Conservation (phyloP, 1,140 invertebrate genomes). For the Melipona quadrifasciata region DNA sequence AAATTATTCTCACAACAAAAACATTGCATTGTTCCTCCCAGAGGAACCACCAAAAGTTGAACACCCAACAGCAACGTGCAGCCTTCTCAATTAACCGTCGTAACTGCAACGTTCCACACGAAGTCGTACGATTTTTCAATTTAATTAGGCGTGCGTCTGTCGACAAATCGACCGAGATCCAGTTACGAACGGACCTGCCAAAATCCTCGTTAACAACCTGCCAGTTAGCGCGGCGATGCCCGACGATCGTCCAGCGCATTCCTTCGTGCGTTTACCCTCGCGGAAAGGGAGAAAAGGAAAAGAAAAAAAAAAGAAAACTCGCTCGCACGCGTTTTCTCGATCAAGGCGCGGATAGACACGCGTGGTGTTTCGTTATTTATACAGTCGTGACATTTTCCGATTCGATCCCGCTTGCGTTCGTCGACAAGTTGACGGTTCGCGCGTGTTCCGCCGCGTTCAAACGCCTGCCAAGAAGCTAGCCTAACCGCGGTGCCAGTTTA, state of each 20-base stretch:
- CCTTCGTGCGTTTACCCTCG: background rate
- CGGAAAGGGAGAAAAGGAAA: too few relatives aligned
- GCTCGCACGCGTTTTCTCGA: background rate
- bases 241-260: background rate
- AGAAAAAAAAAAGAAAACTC: background rate
- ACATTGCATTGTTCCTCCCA: background rate
- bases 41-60: background rate
- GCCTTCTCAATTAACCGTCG: background rate
- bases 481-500: slow-evolving; percentile 43
- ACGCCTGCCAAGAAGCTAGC: slow-evolving; percentile 32
- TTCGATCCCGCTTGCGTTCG: slow-evolving; percentile 28
- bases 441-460: slow-evolving; percentile 19
- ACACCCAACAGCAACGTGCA: background rate
- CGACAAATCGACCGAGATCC: slow-evolving; percentile 27
- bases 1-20: background rate
- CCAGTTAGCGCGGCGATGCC: slow-evolving; percentile 4
- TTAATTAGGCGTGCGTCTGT: slow-evolving; percentile 29
- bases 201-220: slow-evolving; percentile 28
- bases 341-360: background rate
- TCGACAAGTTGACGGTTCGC: slow-evolving; percentile 32
- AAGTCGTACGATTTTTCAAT: slow-evolving; percentile 18
- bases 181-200: slow-evolving; percentile 21
- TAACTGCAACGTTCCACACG: background rate
- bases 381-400: slow-evolving; percentile 32
- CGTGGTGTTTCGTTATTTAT: slow-evolving; percentile 37